Conservation (phyloP, 2,888 invertebrate species). For the Alloscopus bannaensis region DNA sequence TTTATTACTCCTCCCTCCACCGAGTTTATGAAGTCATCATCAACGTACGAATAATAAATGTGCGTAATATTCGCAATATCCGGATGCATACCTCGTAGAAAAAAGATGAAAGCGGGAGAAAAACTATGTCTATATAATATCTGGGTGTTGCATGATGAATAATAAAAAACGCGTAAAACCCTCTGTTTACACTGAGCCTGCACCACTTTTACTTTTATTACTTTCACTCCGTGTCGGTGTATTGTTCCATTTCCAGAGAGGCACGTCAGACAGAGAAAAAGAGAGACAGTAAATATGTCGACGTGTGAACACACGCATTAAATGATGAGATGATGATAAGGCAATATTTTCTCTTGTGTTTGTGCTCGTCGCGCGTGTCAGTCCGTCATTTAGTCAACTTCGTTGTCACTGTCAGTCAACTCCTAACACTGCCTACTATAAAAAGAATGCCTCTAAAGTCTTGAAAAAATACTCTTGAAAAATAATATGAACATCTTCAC, state of each 20-base stretch:
- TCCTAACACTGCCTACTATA: slow-evolving; percentile 24
- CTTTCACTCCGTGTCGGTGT: too few species aligned
- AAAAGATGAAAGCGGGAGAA: slow-evolving; percentile 15
- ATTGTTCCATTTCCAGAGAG: too few species aligned
- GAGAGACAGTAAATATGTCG: too few species aligned
- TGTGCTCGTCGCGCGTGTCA: slow-evolving; percentile 23
- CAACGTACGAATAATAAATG: too few species aligned
- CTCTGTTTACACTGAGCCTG: slow-evolving; percentile 25
- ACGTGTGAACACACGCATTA: slow-evolving; percentile 1
- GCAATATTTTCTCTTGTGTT: background rate
- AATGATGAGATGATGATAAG: background rate
- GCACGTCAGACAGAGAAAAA: too few species aligned
- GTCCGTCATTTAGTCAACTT: slow-evolving; percentile 30
- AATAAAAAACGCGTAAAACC: slow-evolving; percentile 25
- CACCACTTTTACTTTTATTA: slow-evolving; percentile 2
- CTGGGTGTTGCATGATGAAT: slow-evolving; percentile 14
- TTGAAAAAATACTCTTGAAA: background rate
- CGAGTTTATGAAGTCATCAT: slow-evolving; percentile 23
- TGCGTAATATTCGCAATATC: too few species aligned
- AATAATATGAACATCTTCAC: background rate
- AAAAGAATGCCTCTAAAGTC: background rate
- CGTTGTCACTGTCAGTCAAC: slow-evolving; percentile 33
- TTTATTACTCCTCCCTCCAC: too few species aligned
- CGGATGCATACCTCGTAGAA: too few species aligned
- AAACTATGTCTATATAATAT: too few species aligned